Base-by-base conservation (phyloP, 2,888 invertebrate species). In the Ophion ellenae region DNA sequence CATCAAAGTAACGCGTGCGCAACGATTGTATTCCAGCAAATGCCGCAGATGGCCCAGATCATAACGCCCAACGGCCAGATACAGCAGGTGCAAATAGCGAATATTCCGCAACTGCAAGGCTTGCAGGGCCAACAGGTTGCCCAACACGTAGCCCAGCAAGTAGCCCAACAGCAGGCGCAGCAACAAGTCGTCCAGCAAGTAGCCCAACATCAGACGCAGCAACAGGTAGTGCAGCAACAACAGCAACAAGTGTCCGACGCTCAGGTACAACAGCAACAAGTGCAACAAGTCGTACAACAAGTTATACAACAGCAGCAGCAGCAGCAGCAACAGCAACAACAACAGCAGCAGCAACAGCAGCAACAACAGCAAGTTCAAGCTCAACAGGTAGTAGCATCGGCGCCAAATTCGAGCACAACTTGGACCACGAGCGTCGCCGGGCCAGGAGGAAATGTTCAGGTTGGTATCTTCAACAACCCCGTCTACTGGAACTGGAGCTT, bases 31-130 rank as follows among this genome's bases (percentile, higher is more conserved):
- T 87, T 95, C 93, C 95, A 96, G 94, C 95, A 95, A 59, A 96
- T 96, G 88, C 96, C 96, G 0, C 96, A 97, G 93, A 95, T 97
- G 81, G 97, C 98, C 0, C 98, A 97, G 92, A 97, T 98, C 53
- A 95, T 98, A n/a, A 97, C 98, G 5, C 98, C 98, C 0, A 97
- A 96, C 76, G 98, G 98, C 0, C 98, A 98, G 92, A 97, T 98
- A 81, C 98, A 98, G 90, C 98, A 98, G 92, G 97, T 98, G 59
- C 98, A 98, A 94, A 96, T 98, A 85, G 96, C 97, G 0, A 97
- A 96, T 2, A 94, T 97, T 17, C 95, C 95, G 66, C 94, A 94
- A 90, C 93, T 91, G 84, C 94, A 94, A 87, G 92, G 90, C 88
- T 92, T 91, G 87, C 95, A 91, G 91, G 92, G 91, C 78, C 94